A percentile compares a stretch with the other conserved stretches of the same genome.
phyloP scores from a whole-genome alignment of 2,888 invertebrate species.

The Oeneis ivallda region DNA sequence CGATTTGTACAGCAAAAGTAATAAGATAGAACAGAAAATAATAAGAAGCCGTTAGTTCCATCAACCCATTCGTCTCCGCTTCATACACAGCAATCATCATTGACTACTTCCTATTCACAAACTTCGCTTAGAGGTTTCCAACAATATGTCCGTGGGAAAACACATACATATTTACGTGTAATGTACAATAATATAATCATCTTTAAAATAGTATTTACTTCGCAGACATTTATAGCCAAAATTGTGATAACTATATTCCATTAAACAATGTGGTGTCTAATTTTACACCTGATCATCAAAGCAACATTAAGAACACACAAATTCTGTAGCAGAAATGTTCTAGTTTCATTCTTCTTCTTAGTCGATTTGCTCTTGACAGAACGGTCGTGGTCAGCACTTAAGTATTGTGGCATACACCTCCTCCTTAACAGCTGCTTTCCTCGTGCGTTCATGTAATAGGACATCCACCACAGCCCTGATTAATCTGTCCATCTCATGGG shows the following conservation, averaged over 20 bases:
- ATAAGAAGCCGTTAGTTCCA: slow-evolving; percentile 65
- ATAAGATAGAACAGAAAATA: slow-evolving; percentile 44
- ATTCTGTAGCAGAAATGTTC: too few species aligned
- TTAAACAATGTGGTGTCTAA: neutral
- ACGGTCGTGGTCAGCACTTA: too few species aligned
- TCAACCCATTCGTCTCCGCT: slow-evolving; percentile 49
- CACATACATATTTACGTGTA: slow-evolving; percentile 44
- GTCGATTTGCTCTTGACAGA: too few species aligned
- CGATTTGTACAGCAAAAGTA: neutral
- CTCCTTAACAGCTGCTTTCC: too few species aligned
- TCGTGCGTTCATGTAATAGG: too few species aligned
- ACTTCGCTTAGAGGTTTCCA: slow-evolving; percentile 43
- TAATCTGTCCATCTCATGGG: too few species aligned
- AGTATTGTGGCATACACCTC: too few species aligned
- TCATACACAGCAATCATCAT: slow-evolving; percentile 58
- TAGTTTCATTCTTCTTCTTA: too few species aligned
- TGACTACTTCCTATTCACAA: slow-evolving; percentile 63
- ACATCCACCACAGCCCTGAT: too few species aligned
- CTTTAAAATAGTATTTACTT: slow-evolving; percentile 31
- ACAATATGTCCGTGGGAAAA: slow-evolving; percentile 70
- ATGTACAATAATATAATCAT: slow-evolving; percentile 26
- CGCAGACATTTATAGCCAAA: slow-evolving; percentile 2
- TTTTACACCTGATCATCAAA: neutral
- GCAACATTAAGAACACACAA: too few species aligned
- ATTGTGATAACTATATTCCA: neutral